Evolutionary conservation across 2,797 vertebrate species (phyloP), one percentile per base, ranked within the genome.

Genomic region (Xiphophorus birchmanni): DNA sequence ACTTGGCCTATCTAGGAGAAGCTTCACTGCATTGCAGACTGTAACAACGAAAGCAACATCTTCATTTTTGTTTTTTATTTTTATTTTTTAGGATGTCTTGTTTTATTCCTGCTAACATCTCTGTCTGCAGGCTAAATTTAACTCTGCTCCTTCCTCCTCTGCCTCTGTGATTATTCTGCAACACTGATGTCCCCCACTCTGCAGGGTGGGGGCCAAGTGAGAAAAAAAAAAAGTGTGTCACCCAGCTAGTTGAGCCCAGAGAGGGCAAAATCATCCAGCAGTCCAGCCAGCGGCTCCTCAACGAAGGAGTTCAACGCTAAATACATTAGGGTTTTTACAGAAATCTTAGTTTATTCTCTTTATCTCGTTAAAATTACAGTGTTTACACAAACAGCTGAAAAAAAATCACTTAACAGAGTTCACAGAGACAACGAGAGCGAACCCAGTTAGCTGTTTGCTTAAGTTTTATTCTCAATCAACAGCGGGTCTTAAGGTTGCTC

Each of bases 111-210:
- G 75, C 72, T 91, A 84, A 84, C 75, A 83, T 83, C 81, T 81
- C 79, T 21, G 73, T 90, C 90, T 90, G 82, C 58, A 45, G 78
- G 84, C 84, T 90, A 89, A 90, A 89, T 90, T 92, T 85, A 92
- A 91, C 86, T 88, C 78, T 52, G 78, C 80, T 87, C 78, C 74
- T 85, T 89, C 80, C 80, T 87, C 74, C 80, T 89, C 77, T 73
- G 84, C 73, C 83, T 87, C 88, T 92, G 89, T 93, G 91, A 91
- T 92, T 89, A 90, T 88, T 93, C 86, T 90, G 90, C 87, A 91
- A 87, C 90, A 86, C 88, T 85, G 90, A 91, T 88, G 88, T 84
- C 89, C 89, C 86, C 83, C 42, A 67, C 78, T 90, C 91, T 84
- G 60, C 80, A 78, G 91, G 89, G 88, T 87, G 90, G 85, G 78